Conservation (phyloP, 2,888 invertebrate species). For the Alloscopus bannaensis region DNA sequence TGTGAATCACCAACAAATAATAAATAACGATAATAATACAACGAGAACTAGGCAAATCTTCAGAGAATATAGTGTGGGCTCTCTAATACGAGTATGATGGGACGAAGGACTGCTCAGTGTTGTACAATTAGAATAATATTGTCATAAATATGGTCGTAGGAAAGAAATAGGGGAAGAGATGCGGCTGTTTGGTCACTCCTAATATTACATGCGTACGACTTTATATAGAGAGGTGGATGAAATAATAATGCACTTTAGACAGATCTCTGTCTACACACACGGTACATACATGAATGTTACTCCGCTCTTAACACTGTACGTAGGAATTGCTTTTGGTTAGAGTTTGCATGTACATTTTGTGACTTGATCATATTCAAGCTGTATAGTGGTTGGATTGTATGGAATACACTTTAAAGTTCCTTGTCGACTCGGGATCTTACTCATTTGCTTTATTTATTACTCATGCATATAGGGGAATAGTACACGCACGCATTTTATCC, state of each 20-base stretch:
- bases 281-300: not conserved
- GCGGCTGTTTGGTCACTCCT: slow-evolving; percentile 56
- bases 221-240: slow-evolving; percentile 4
- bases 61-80: not conserved
- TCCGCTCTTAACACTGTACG: not conserved
- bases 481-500: not conserved
- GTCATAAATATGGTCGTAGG: slow-evolving; percentile 37
- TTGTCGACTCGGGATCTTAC: no score
- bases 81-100: not conserved
- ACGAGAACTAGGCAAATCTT: slow-evolving; percentile 15
- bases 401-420: no score
- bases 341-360: not conserved
- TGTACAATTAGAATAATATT: slow-evolving; percentile 13
- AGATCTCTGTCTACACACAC: no score
- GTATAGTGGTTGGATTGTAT: no score
- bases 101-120: not conserved
- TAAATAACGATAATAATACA: slow-evolving; percentile 46
- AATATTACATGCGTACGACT: slow-evolving; percentile 44
- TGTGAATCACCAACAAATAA: slow-evolving; percentile 47
- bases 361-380: no score
- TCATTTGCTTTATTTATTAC: not conserved
- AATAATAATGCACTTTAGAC: not conserved
- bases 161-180: slow-evolving; percentile 19
- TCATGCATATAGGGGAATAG: not conserved
- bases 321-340: not conserved